Evolutionary conservation across 2,797 vertebrate species (phyloP), one percentile per base, ranked within the genome.

Genomic region (Poecilia gillii): DNA sequence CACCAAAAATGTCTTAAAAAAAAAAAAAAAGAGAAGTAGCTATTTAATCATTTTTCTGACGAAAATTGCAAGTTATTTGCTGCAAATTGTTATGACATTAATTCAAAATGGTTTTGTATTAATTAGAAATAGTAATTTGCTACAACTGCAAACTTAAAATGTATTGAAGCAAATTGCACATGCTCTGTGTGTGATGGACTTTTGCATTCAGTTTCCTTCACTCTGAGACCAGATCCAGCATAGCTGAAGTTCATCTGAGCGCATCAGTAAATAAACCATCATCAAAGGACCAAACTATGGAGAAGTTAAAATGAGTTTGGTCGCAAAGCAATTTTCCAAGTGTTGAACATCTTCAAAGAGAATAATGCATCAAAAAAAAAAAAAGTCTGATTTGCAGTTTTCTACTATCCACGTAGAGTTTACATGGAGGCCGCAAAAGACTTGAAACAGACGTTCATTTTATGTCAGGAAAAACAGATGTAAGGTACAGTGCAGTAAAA

Each of bases 1-100:
- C 64, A 6, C 23, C 81, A 78, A 31, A 87, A 76, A 83, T 53
- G n/a, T 81, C 7, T 91, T 84, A 36, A 25, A 84, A 41, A 45
- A n/a, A 43, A 25, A 25, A 36, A 66, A 18, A 0, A 25, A 25
- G 0, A 8, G 9, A 9, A 23, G 9, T 4, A 23, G 23, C 36
- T 4, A 41, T 68, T 41, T 41, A 43, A 43, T 68, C 20, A 13
- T 36, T 68, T 68, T 43, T 25, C 1, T 68, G 20, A 68, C 23
- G 0, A n/a, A 43, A 68, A 43, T 12, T 43, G 11, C 66, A 68
- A 68, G 39, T 25, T 43, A 39, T 43, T 9, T 6, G 4, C 11
- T 68, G 39, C 20, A 41, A 5, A 2, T 68, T 43, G 43, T 13
- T n/a, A 43, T 70, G 43, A 68, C 36, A 11, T 20, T 8, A 41